A percentile compares a stretch with the other conserved stretches of the same genome.
These are phyloP conservation scores for Epirrhoe alternata DNA, from an alignment of 2,888 invertebrate species.

Conservation along the genomic window DNA sequence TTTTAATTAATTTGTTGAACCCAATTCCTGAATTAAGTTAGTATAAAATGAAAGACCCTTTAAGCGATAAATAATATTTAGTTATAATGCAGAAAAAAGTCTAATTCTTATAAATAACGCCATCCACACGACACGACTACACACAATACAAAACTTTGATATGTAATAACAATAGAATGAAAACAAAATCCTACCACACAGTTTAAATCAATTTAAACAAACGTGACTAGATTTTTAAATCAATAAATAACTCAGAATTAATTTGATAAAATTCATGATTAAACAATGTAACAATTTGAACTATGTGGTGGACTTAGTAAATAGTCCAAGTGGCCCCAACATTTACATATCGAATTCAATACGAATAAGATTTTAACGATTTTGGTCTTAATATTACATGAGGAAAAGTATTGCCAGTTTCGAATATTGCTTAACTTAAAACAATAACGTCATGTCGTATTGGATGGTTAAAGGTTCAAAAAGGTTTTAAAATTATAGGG, in stretches of 20 bases:
- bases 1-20: too few relatives aligned
- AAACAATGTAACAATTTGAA: constrained; percentile 13
- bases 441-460: constrained; percentile 71
- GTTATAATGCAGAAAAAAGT: constrained; percentile 43
- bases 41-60: too few relatives aligned
- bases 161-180: constrained; percentile 69
- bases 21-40: too few relatives aligned
- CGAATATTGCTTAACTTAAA: constrained; percentile 77
- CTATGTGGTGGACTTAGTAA: constrained; percentile 41
- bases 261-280: not conserved
- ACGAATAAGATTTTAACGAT: constrained; percentile 28
- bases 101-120: constrained; percentile 51
- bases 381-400: constrained; percentile 29
- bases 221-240: not conserved
- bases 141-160: constrained; percentile 69
- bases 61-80: constrained; percentile 38
- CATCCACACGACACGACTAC: constrained; percentile 81
- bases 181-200: constrained; percentile 50
- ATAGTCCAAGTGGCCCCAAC: constrained; percentile 49
- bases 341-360: constrained; percentile 32
- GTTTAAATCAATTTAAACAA: constrained; percentile 35
- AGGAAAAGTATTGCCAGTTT: constrained; percentile 49
- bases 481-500: constrained; percentile 50
- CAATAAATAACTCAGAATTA: not conserved
- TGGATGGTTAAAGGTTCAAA: constrained; percentile 66